Conservation (phyloP, 37 sponge, comb jelly and placozoan genomes). For the Bolinopsis microptera region DNA sequence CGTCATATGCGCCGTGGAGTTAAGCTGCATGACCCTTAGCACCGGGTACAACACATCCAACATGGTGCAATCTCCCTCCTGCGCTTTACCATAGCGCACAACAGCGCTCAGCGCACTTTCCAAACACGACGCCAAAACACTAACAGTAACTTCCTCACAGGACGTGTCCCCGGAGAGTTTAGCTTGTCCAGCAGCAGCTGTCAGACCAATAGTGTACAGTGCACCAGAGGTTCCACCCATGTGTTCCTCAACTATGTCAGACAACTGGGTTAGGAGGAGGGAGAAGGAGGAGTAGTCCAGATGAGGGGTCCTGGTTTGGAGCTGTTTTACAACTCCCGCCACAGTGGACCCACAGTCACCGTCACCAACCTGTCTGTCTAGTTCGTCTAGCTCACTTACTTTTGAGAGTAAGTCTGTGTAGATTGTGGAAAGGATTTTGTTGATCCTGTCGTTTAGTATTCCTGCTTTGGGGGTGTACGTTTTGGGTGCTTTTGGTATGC, state of each 20-base stretch:
- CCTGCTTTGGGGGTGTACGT: neutral
- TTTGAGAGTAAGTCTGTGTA: conserved; percentile 67
- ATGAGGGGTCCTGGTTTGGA: neutral
- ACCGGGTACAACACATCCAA: conserved; percentile 49
- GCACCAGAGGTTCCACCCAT: conserved; percentile 69
- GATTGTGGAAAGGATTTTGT: conserved; percentile 70
- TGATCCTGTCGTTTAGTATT: conserved; percentile 55
- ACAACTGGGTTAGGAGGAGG: neutral
- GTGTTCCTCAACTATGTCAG: conserved; percentile 53
- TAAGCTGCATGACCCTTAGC: neutral
- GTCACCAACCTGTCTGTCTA: conserved; percentile 91
- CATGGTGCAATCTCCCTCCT: conserved; percentile 63
- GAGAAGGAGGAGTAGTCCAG: conserved; percentile 8
- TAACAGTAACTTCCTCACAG: neutral
- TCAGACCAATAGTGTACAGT: conserved; percentile 57
- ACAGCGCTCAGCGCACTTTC: neutral
- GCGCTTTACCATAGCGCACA: conserved; percentile 30
- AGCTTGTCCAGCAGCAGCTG: conserved; percentile 60
- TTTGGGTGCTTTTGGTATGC: neutral
- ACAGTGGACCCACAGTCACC: conserved; percentile 94
- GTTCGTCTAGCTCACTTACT: conserved; percentile 78
- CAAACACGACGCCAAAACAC: neutral
- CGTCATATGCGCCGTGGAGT: neutral
- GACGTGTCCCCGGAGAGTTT: neutral
- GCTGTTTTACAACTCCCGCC: conserved; percentile 66